These are phyloP conservation scores for Ostrea edulis DNA, from an alignment of 1,140 invertebrate species.

Conservation along the genomic window DNA sequence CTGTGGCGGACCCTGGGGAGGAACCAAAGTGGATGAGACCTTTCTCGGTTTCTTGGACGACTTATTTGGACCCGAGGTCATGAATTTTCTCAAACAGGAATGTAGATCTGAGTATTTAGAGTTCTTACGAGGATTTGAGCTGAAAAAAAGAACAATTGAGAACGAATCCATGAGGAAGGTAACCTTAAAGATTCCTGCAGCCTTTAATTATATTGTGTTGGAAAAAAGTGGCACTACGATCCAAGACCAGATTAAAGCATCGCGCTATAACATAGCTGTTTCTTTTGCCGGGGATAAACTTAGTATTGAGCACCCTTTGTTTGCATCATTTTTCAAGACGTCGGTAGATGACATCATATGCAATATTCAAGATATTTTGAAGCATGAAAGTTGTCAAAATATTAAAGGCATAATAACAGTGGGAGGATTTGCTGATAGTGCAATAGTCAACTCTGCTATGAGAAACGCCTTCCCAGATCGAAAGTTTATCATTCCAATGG, in stretches of 20 bases:
- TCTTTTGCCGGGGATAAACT: conserved; percentile 1
- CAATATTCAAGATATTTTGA: conserved; percentile 29
- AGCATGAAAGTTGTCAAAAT: background rate
- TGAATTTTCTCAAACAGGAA: conserved; percentile 38
- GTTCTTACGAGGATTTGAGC: conserved; percentile 50
- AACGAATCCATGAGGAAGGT: background rate
- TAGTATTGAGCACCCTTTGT: background rate
- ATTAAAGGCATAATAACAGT: conserved; percentile 3
- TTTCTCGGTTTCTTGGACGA: conserved; percentile 40
- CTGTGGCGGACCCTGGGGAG: conserved; percentile 49
- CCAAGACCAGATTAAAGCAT: background rate
- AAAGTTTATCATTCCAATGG: conserved; percentile 35
- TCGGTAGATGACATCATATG: conserved; percentile 2
- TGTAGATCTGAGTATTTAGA: conserved; percentile 41
- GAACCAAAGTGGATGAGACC: conserved; percentile 41
- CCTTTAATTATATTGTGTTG: background rate
- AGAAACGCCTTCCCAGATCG: conserved; percentile 29
- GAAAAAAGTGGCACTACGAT: background rate
- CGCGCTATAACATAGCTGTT: background rate
- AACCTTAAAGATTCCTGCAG: background rate
- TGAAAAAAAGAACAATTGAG: conserved; percentile 43
- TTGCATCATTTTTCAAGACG: conserved; percentile 6
- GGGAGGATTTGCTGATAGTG: conserved; percentile 40
- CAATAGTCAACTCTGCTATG: background rate
- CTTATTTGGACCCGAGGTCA: conserved; percentile 40